Evolutionary conservation across 2,888 invertebrate genomes (phyloP).

Genomic region (Oeneis ivallda): DNA sequence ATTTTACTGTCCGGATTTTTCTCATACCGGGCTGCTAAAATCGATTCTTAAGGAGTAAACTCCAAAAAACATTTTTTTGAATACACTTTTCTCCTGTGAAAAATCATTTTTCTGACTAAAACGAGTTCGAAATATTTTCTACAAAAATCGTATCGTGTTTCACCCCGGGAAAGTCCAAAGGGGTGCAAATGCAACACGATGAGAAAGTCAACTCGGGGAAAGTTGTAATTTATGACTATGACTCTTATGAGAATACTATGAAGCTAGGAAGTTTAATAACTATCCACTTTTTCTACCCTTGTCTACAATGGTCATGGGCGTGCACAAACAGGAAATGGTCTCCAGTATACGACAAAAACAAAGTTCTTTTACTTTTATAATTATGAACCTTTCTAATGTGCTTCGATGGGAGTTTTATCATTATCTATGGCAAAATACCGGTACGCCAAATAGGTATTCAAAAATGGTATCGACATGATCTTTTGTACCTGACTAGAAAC

Average conservation of each 20-base stretch:
- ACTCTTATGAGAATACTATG: neutral
- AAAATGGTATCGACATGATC: too few relatives aligned
- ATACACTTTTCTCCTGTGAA: too few relatives aligned
- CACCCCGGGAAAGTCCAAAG: neutral
- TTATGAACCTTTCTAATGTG: neutral
- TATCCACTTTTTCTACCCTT: neutral
- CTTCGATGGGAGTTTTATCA: neutral
- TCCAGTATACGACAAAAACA: neutral
- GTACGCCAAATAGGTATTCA: too few relatives aligned
- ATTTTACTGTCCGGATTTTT: too few relatives aligned
- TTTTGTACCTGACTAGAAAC: too few relatives aligned
- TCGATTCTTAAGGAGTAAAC: too few relatives aligned
- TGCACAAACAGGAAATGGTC: conserved; percentile 10
- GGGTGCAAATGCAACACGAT: neutral
- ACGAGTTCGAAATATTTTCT: too few relatives aligned
- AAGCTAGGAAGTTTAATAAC: neutral
- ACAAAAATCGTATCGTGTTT: neutral
- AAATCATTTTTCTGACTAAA: too few relatives aligned
- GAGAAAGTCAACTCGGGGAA: neutral
- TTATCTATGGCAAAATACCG: too few relatives aligned
- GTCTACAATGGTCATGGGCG: conserved; percentile 2
- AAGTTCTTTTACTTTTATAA: conserved; percentile 5
- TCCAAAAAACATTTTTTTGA: too few relatives aligned
- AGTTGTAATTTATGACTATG: neutral
- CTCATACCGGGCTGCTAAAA: too few relatives aligned